Conservation (phyloP, 2,797 vertebrate genomes). For the Triplophysa bombifrons region DNA sequence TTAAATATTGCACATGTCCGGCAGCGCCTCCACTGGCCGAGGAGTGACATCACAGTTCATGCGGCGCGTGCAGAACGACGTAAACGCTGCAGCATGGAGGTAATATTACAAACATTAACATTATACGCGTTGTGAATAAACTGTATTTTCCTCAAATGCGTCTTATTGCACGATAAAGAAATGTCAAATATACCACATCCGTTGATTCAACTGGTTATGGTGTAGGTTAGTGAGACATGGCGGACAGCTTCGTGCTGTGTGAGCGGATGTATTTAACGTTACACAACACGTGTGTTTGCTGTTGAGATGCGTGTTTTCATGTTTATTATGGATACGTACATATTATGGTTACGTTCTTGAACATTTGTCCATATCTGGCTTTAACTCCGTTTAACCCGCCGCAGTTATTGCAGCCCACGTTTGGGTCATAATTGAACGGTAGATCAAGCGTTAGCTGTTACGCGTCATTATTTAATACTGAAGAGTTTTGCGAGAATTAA, state of each 20-base stretch:
- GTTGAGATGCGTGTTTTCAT: neutral
- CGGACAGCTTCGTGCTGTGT: neutral
- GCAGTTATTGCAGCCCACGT: neutral
- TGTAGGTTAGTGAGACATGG: neutral
- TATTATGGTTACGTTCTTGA: neutral
- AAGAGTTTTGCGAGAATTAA: conserved; percentile 5
- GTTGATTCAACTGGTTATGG: neutral
- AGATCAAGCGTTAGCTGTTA: neutral
- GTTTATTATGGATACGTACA: neutral
- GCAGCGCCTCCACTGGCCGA: neutral
- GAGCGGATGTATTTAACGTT: neutral
- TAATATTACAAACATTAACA: conserved; percentile 57
- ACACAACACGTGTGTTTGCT: neutral
- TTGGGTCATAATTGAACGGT: no score
- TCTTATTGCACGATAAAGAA: neutral
- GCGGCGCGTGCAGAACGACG: conserved; percentile 12
- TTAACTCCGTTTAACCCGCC: no score
- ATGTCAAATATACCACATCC: neutral
- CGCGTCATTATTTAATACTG: neutral
- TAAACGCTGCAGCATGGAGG: conserved; percentile 78
- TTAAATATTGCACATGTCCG: neutral
- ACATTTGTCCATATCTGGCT: neutral
- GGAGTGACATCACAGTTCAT: neutral
- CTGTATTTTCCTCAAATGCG: neutral
- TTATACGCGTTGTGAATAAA: neutral